Percentiles rank a stretch among this genome's conserved stretches.
phyloP scores from a whole-genome alignment of 30 jellyfish, hydroid and myxozoan genomes.

The Mastigias papua region DNA sequence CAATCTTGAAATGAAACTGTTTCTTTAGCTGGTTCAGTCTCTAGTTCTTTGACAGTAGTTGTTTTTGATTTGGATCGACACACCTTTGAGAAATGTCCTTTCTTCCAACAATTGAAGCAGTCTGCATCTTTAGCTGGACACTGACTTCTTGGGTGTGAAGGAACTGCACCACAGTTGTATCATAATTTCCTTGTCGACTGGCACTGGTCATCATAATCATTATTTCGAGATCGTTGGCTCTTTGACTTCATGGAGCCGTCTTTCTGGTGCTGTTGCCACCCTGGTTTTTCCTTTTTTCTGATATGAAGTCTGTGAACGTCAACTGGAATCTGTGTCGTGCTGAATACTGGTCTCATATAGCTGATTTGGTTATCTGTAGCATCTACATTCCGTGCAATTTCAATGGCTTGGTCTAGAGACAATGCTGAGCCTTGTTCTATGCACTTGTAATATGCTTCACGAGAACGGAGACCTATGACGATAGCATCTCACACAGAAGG shows the following conservation, averaged over 20 bases:
- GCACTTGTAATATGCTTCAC: conserved; percentile 8
- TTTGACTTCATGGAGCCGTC: neutral
- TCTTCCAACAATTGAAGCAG: conserved; percentile 21
- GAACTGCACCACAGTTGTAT: conserved; percentile 10
- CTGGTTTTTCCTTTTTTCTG: neutral
- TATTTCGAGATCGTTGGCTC: neutral
- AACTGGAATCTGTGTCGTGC: conserved; percentile 12
- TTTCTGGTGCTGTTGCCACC: conserved; percentile 7
- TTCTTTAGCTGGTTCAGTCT: conserved; percentile 4
- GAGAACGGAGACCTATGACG: neutral
- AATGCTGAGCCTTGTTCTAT: neutral
- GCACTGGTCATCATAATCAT: neutral
- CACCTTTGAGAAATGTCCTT: conserved; percentile 25
- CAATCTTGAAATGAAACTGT: neutral
- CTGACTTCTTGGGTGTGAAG: conserved; percentile 18
- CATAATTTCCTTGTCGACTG: neutral
- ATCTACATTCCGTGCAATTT: conserved; percentile 9
- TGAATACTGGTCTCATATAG: conserved; percentile 5
- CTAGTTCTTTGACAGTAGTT: conserved; percentile 1
- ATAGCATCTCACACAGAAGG: neutral
- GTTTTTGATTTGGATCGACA: neutral
- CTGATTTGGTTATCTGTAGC: conserved; percentile 5
- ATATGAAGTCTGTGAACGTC: neutral
- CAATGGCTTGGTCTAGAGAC: conserved; percentile 15
- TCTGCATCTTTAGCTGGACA: conserved; percentile 7